A percentile compares a stretch with the other conserved stretches of the same genome.
Conservation (phyloP, 2,113 vertebrate genomes). For the Emydocephalus ijimae region DNA sequence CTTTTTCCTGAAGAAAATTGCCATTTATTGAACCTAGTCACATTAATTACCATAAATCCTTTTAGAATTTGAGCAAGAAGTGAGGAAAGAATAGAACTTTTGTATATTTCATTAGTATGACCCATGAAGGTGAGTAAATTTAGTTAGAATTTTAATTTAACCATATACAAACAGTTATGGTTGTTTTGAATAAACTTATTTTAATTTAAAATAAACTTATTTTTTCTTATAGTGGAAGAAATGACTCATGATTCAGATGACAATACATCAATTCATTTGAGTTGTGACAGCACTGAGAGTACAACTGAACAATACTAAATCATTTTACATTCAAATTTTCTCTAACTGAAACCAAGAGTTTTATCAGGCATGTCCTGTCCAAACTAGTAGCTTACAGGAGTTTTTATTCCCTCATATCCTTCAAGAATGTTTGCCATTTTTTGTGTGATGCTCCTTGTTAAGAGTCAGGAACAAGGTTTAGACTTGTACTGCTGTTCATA, state of each 20-base stretch:
- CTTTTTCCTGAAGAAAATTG: not conserved
- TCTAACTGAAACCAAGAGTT: not conserved
- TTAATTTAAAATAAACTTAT: not conserved
- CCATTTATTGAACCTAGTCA: not conserved
- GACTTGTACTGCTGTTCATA: not conserved
- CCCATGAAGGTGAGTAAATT: not conserved
- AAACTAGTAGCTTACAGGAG: not conserved
- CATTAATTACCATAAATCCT: not conserved
- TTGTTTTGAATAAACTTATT: not conserved
- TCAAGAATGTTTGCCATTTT: not conserved
- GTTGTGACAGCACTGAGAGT: slow-evolving; percentile 29
- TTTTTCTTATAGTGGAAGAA: slow-evolving; percentile 39
- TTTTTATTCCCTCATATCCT: not conserved
- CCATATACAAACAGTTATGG: not conserved
- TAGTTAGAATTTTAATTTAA: not conserved
- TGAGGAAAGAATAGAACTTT: not conserved
- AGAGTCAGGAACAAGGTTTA: not conserved
- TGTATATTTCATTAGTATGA: not conserved
- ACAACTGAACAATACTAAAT: not conserved
- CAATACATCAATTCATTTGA: slow-evolving; percentile 17
- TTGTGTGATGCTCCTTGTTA: not conserved
- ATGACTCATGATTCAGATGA: slow-evolving; percentile 20
- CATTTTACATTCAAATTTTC: not conserved
- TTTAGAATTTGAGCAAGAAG: not conserved
- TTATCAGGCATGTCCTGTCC: not conserved